These are phyloP conservation scores for Melanerpes formicivorus DNA, from an alignment of 2,113 vertebrate species.

Conservation along the genomic window DNA sequence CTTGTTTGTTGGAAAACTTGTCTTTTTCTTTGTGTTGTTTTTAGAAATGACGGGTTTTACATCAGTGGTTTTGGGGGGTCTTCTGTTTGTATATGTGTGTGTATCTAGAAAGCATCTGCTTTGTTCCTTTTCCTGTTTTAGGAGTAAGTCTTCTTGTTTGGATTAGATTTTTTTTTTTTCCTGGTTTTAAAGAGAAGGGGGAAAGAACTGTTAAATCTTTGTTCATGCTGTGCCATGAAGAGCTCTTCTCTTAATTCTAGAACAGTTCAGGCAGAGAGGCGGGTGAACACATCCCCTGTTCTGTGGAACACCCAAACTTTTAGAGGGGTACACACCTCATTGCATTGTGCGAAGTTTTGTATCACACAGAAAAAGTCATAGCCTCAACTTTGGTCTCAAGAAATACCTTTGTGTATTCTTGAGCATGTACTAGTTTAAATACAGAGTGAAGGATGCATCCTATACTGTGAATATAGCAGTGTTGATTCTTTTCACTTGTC, in stretches of 20 bases:
- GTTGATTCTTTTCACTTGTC: background rate
- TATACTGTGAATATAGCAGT: background rate
- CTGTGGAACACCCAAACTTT: background rate
- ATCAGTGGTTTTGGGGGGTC: background rate
- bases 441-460: background rate
- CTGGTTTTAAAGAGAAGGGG: background rate
- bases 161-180: background rate
- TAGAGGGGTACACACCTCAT: background rate
- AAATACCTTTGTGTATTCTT: background rate
- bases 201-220: background rate
- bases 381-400: background rate
- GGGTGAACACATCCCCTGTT: rapidly evolving
- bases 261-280: background rate
- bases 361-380: background rate
- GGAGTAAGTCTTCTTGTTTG: background rate
- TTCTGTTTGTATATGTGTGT: background rate
- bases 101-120: background rate
- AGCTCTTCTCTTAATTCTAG: background rate
- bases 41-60: background rate
- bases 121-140: background rate
- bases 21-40: background rate
- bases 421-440: background rate
- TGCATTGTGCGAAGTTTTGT: background rate
- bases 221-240: background rate
- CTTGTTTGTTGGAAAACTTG: background rate